Evolutionary conservation across 2,797 vertebrate species (phyloP).

Genomic region (Sebastes elongatus): DNA sequence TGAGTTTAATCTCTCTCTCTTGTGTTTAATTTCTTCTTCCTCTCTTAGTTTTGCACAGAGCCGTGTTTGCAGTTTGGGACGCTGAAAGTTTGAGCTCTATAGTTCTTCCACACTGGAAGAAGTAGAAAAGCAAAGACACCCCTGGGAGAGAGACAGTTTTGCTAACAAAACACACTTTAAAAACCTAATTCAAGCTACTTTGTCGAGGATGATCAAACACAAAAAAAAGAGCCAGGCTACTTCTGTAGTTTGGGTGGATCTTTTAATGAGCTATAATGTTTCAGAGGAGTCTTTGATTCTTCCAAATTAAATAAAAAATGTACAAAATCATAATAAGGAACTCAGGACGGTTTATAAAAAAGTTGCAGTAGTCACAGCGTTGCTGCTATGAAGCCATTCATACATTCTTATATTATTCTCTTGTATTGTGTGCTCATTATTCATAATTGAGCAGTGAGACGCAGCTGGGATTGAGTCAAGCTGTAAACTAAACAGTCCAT

Average conservation of each 20-base stretch:
- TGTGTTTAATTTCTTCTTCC: not conserved
- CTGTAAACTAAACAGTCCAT: not conserved
- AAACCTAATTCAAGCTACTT: conserved; percentile 10
- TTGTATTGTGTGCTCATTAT: not conserved
- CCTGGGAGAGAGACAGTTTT: not conserved
- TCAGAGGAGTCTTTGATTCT: conserved; percentile 17
- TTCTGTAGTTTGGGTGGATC: not conserved
- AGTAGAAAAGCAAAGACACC: not conserved
- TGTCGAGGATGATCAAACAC: conserved; percentile 23
- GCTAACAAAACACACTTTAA: not conserved
- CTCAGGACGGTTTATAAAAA: not conserved
- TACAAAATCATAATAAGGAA: not conserved
- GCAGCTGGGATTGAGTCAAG: not conserved
- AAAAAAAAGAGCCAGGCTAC: not conserved
- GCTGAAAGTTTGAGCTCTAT: not conserved
- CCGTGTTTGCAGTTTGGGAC: not conserved
- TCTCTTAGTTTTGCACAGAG: not conserved
- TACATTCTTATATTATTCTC: not conserved
- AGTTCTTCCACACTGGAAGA: not conserved
- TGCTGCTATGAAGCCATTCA: not conserved
- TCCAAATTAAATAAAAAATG: not conserved
- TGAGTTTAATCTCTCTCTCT: not conserved
- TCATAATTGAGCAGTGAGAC: not conserved
- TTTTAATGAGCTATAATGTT: conserved; percentile 31
- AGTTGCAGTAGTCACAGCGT: not conserved